phyloP scores from a whole-genome alignment of 1,140 invertebrate genomes.

The Octopus bimaculoides region DNA sequence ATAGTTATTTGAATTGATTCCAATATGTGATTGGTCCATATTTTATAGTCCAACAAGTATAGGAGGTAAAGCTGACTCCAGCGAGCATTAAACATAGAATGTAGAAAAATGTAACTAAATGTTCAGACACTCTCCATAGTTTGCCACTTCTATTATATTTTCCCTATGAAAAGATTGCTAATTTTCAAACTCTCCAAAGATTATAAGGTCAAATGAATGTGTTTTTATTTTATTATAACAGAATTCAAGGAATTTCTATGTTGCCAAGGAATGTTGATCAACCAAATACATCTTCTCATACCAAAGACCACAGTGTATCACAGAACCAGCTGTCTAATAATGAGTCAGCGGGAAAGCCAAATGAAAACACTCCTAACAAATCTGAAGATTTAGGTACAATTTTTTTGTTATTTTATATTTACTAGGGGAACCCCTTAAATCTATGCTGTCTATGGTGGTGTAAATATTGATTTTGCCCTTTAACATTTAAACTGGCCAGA shows the following conservation, averaged over 20 bases:
- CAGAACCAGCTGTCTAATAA: neutral
- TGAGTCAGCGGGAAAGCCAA: neutral
- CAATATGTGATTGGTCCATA: neutral
- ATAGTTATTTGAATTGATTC: too few species aligned
- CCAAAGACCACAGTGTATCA: neutral
- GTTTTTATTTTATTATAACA: neutral
- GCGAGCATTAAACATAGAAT: neutral
- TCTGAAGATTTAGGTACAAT: neutral
- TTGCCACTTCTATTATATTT: neutral
- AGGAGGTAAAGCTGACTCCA: neutral
- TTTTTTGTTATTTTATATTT: neutral
- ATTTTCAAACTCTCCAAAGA: neutral
- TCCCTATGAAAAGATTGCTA: neutral
- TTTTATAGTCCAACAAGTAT: neutral
- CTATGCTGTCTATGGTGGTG: neutral
- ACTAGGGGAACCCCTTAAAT: neutral
- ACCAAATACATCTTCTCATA: neutral
- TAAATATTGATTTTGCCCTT: neutral
- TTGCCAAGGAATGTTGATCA: neutral
- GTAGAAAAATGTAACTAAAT: neutral
- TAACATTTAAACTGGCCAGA: neutral
- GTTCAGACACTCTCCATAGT: neutral
- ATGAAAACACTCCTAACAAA: neutral
- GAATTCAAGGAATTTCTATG: conserved; percentile 5
- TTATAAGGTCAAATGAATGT: neutral